Base-by-base conservation (phyloP, 2,113 vertebrate genomes). In the Hymenochirus boettgeri region DNA sequence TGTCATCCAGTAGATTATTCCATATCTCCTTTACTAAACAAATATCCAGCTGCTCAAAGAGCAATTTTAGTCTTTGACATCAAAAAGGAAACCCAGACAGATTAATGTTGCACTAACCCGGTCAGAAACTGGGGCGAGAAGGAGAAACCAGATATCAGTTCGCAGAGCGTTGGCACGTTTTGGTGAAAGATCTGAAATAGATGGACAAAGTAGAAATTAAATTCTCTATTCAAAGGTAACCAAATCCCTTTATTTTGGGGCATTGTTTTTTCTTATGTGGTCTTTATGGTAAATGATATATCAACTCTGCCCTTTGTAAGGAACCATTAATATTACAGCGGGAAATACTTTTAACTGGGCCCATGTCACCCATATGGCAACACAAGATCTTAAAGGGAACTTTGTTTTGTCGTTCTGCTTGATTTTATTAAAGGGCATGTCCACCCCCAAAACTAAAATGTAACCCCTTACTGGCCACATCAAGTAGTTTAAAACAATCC, bases 61-160 rank as follows among this genome's bases (percentile, higher is more conserved):
- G 72, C 72, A 72, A 73, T 82, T 77, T 79, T 77, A 81, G 76
- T 69, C 70, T 59, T 17, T 53, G 53, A 80, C 77, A 77, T 80
- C 76, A 79, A 76, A n/a, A 75, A 71, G 69, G 7, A 47, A 66
- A 71, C 63, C n/a, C 22, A 6, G 76, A 69, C 72, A 79, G 77
- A 80, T 77, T 76, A 73, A 82, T 83, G 77, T 72, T 78, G 75
- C 73, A 75, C 75, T 79, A 74, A 74, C 71, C 76, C 22, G 24
- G 71, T 74, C 74, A 76, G 74, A 19, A 24, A 25, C 74, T n/a
- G n/a, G n/a, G n/a, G 22, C 21, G 9, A 73, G 46, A 23, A 22
- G 70, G 66, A 46, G 61, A 39, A 47, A 47, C 23, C 42, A 62
- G 27, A 23, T 50, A 25, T 23, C 5, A 37, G 25, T 29, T 7